phyloP scores from a whole-genome alignment of 2,113 vertebrate genomes.

The Bubo blakistoni region DNA sequence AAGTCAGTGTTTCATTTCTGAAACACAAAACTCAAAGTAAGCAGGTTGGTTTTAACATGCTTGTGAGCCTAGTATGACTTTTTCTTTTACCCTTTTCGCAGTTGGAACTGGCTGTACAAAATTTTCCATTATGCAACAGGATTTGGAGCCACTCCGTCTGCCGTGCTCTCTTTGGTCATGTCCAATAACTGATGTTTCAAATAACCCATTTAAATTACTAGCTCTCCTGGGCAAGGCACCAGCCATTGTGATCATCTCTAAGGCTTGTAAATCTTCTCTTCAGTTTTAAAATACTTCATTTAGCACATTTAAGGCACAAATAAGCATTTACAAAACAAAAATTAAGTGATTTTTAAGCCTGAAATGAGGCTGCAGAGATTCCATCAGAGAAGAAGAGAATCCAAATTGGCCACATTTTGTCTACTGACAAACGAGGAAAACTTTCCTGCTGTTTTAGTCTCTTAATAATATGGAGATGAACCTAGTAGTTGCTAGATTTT shows the following conservation, averaged over 20 bases:
- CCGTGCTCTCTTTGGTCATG: neutral
- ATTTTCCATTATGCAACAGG: slow-evolving; percentile 33
- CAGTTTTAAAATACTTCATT: slow-evolving; percentile 29
- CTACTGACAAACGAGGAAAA: slow-evolving; percentile 21
- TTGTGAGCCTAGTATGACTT: neutral
- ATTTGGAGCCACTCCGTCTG: neutral
- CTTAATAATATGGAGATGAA: slow-evolving; percentile 3
- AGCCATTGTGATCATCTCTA: slow-evolving; percentile 26
- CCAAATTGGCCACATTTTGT: slow-evolving; percentile 19
- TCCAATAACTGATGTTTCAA: slow-evolving; percentile 38
- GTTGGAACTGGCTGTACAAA: neutral
- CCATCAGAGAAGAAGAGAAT: neutral
- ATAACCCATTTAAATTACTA: slow-evolving; percentile 33
- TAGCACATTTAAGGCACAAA: slow-evolving; percentile 30
- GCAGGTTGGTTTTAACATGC: neutral
- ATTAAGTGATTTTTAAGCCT: slow-evolving; percentile 38
- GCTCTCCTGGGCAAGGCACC: slow-evolving; percentile 19
- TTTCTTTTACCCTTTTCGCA: slow-evolving; percentile 5
- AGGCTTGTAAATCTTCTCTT: slow-evolving; percentile 39
- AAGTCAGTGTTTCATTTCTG: neutral
- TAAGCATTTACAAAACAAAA: slow-evolving; percentile 47
- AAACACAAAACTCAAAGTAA: neutral
- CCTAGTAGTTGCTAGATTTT: neutral
- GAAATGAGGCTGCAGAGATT: slow-evolving; percentile 28
- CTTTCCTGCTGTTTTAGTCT: slow-evolving; percentile 15